Base-by-base conservation (phyloP, 2,797 vertebrate species). In the Graptemys geographica region DNA sequence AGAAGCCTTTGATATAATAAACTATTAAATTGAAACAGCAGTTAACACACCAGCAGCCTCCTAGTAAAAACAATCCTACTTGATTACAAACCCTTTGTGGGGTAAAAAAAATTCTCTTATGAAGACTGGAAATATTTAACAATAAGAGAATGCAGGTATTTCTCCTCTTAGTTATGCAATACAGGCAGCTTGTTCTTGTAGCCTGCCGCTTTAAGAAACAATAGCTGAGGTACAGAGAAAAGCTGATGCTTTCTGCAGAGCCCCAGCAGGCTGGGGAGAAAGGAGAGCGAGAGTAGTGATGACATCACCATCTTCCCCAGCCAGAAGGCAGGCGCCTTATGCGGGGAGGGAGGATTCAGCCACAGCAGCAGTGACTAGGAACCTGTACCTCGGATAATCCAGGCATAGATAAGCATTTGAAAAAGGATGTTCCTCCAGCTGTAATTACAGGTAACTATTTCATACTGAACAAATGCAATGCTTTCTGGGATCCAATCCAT, bases 231-330 rank as follows among this genome's bases (percentile, higher is more conserved):
- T 27, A 74, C 69, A 53, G 31, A 47, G 65, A 85, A n/a, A n/a
- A 53, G 65, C 83, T 55, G 83, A 55, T 74, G 49, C 33, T 85
- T 76, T 85, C 83, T 76, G 83, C 65, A 76, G 83, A 55, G n/a
- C 51, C 52, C 83, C 25, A 51, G 41, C 33, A 74, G n/a, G 89
- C 88, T 84, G 23, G 33, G 33, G 27, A 37, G 78, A 76, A 84
- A 44, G 83, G 59, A 84, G 90, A 89, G 84, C 90, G 57, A 87
- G 91, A 83, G 92, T 83, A 89, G 76, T 97, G 97, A 97, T 97
- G 97, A 97, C 96, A 97, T 86, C 85, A 72, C 95, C 96, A 96
- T 88, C 94, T 96, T 91, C 74, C 94, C 96, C 97, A 90, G 94
- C 84, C 72, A 88, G 86, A 56, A 91, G 69, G 79, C 88, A 84